phyloP scores from a whole-genome alignment of 2,113 vertebrate species.

The Columba livia region DNA sequence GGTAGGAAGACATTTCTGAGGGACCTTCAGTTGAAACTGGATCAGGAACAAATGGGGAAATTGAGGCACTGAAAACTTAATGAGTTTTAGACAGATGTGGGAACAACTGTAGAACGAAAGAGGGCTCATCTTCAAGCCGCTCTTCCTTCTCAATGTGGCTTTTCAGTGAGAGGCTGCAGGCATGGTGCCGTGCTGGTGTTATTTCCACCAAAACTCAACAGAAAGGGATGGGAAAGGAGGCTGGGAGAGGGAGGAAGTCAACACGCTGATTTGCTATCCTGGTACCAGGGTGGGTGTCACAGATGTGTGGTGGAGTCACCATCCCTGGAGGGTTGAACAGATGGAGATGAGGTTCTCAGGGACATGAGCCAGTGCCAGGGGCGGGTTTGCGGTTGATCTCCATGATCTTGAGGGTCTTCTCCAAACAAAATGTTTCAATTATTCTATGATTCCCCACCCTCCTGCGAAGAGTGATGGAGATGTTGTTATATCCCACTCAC shows the following conservation, averaged over 20 bases:
- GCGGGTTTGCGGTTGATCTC: too few relatives aligned
- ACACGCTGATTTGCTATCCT: neutral
- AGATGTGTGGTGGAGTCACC: too few relatives aligned
- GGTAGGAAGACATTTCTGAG: neutral
- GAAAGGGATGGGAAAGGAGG: neutral
- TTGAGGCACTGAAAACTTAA: neutral
- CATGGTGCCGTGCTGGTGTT: accelerated
- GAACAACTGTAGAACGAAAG: neutral
- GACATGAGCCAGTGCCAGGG: too few relatives aligned
- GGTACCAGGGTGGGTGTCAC: accelerated
- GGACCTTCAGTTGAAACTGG: neutral
- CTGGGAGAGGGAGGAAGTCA: neutral
- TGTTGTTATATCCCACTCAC: neutral
- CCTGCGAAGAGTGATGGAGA: neutral
- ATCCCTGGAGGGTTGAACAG: too few relatives aligned
- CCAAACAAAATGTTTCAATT: too few relatives aligned
- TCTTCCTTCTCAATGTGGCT: too few relatives aligned
- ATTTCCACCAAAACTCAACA: neutral
- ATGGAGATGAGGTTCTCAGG: too few relatives aligned
- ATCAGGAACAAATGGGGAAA: neutral
- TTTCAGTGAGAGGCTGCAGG: neutral
- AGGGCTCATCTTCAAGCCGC: neutral
- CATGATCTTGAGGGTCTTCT: too few relatives aligned
- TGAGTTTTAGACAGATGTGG: neutral
- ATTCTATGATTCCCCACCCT: neutral